Evolutionary conservation across 2,888 invertebrate genomes (phyloP).

Genomic region (Acronicta alni): DNA sequence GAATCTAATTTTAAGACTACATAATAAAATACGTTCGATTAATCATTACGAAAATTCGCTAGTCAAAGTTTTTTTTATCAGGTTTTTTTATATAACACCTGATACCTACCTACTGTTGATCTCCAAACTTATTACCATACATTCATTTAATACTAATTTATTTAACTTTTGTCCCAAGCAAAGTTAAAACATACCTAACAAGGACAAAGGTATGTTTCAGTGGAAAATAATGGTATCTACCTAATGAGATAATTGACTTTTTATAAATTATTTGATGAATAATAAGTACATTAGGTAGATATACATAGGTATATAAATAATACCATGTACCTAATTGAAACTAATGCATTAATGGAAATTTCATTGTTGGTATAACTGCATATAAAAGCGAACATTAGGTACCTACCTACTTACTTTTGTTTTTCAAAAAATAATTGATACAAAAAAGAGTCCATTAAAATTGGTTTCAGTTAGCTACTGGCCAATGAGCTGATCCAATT

Average conservation of each 20-base stretch:
- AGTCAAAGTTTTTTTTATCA: conserved; percentile 22
- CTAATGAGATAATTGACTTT: too few species aligned
- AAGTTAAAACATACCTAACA: not conserved
- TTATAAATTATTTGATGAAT: too few species aligned
- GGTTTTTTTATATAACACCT: too few species aligned
- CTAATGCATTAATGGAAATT: too few species aligned
- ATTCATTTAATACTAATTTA: conserved; percentile 16
- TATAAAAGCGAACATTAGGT: conserved; percentile 31
- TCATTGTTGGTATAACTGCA: conserved; percentile 5
- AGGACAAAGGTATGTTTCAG: too few species aligned
- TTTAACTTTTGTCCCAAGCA: conserved; percentile 7
- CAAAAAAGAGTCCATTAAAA: conserved; percentile 66
- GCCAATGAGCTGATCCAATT: conserved; percentile 85
- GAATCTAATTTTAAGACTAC: conserved; percentile 18
- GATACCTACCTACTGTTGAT: conserved; percentile 14
- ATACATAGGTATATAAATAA: too few species aligned
- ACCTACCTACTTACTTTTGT: conserved; percentile 24
- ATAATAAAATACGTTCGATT: conserved; percentile 31
- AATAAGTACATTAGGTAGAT: too few species aligned
- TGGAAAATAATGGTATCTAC: too few species aligned
- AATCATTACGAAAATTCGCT: conserved; percentile 23
- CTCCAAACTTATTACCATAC: conserved; percentile 25
- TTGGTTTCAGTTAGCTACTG: conserved; percentile 84
- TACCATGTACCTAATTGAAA: too few species aligned
- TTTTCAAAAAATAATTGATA: conserved; percentile 37